These are phyloP conservation scores for Candoia aspera DNA, from an alignment of 2,113 vertebrate genomes.

Conservation along the genomic window DNA sequence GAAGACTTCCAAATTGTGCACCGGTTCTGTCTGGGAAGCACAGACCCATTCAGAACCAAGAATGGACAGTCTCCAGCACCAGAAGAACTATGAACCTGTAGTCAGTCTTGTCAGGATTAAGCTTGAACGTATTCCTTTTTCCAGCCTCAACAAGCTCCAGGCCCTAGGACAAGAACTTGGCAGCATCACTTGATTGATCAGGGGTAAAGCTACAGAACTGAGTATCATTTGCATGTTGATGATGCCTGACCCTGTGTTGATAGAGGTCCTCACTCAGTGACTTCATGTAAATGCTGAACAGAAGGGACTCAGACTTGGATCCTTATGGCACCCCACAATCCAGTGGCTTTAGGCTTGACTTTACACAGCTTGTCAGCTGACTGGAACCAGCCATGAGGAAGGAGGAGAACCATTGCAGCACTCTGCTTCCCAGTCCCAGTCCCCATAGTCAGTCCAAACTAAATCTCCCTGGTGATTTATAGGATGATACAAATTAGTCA, in stretches of 20 bases:
- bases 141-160: not conserved
- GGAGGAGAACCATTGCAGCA: not conserved
- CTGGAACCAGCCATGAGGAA: not conserved
- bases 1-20: not conserved
- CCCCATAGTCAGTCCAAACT: not conserved
- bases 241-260: not conserved
- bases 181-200: not conserved
- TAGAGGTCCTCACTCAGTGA: not conserved
- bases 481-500: not conserved
- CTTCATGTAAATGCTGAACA: not conserved
- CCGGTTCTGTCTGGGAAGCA: not conserved
- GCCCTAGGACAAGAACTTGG: not conserved
- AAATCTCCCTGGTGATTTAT: not conserved
- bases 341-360: not conserved
- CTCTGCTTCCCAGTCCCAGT: not conserved
- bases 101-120: not conserved
- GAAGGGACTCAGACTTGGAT: not conserved
- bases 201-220: not conserved
- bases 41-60: not conserved
- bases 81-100: not conserved
- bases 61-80: not conserved
- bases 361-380: not conserved
- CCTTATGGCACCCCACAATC: not conserved
- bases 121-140: not conserved
- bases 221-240: not conserved